A percentile compares a stretch with the other conserved stretches of the same genome.
Conservation (phyloP, 2,113 vertebrate genomes). For the Pelecanoides urinatrix region DNA sequence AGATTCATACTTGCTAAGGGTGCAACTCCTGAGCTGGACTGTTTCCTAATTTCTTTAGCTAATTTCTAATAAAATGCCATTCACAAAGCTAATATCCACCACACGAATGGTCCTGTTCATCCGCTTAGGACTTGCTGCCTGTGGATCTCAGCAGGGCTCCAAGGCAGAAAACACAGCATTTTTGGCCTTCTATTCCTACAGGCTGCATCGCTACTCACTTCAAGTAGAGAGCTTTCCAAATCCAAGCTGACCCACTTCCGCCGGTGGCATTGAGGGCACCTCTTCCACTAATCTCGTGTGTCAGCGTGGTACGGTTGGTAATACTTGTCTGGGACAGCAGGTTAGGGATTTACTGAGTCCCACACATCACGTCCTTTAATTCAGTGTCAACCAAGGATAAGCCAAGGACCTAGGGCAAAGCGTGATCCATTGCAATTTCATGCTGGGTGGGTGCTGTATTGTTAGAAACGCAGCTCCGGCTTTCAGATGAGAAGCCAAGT, state of each 20-base stretch:
- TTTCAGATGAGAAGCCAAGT: conserved; percentile 20
- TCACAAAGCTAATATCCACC: neutral
- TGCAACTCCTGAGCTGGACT: neutral
- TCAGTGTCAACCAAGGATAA: conserved; percentile 52
- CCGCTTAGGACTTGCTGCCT: neutral
- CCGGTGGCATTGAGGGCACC: neutral
- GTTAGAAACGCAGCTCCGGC: neutral
- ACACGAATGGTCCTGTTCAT: neutral
- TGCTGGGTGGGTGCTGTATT: conserved; percentile 37
- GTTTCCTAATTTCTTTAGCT: neutral
- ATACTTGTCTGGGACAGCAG: conserved; percentile 40
- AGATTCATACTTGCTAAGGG: neutral
- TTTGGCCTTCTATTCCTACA: neutral
- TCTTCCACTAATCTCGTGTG: conserved; percentile 15
- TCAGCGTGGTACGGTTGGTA: neutral
- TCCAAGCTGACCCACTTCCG: conserved; percentile 30
- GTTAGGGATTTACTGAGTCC: conserved; percentile 17
- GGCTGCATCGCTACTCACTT: neutral
- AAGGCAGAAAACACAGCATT: neutral
- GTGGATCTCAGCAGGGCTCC: neutral
- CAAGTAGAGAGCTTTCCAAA: conserved; percentile 30
- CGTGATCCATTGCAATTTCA: conserved; percentile 23
- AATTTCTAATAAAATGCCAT: neutral
- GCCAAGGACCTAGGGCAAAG: conserved; percentile 36
- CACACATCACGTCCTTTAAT: conserved; percentile 2